Evolutionary conservation across 2,113 vertebrate genomes (phyloP), one percentile per base, ranked within the genome.

Genomic region (Patagioenas fasciata): DNA sequence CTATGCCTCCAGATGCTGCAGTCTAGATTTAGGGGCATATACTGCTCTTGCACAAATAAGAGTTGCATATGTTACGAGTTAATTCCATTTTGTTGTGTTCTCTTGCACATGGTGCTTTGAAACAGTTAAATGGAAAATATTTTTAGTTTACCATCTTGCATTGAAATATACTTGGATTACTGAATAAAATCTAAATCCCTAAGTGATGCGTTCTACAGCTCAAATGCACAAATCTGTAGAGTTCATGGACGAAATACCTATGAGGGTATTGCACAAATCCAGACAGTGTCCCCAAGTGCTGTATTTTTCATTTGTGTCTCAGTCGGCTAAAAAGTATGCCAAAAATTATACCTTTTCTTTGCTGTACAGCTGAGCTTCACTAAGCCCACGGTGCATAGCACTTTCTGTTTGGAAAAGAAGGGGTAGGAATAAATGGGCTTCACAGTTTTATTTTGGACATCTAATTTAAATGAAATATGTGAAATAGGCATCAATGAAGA

Each of bases 41-140:
- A 94, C 65, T 47, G 79, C 67, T 89, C 90, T 96, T 95, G 80
- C 88, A 96, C 94, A 96, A 95, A 93, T 86, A 94, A 91, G 71
- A 97, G 85, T 96, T 94, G 92, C 93, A 96, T 96, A 95, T 96
- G 93, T 95, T 97, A 92, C 0, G 90, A 96, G 92, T 97, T 96
- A 97, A 94, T 97, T 95, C 85, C 64, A 4, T 96, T 96, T 96
- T 94, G 90, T 97, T 96, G 94, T 93, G 88, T 84, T 91, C 91
- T 95, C 57, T 92, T 95, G 92, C 95, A 96, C 93, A 93, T 96
- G 91, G 80, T 11, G 6, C 88, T 95, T 93, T 97, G 93, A 97
- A 97, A 96, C 94, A 91, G 85, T 96, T 95, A 95, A 86, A 95
- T 12, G 86, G 91, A 97, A 97, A 94, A 96, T 85, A 96, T 93